Conservation (phyloP, 2,888 invertebrate species). For the Brenthis daphne region DNA sequence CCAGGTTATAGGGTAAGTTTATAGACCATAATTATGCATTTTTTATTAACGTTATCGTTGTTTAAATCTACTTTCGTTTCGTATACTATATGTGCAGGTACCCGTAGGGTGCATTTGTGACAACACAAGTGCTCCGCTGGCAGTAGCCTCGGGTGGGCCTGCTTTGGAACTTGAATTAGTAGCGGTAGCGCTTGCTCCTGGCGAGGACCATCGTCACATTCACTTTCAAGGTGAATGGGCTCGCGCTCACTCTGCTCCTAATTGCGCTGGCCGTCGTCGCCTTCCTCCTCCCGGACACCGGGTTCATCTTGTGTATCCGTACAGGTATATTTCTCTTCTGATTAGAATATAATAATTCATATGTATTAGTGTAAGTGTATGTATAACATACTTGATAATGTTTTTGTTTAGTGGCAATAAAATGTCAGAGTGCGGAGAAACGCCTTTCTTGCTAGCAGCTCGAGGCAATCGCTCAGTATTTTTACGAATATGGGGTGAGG, state of each 20-base stretch:
- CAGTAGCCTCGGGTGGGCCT: conserved; percentile 53
- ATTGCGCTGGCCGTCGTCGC: conserved; percentile 49
- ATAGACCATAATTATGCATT: background rate
- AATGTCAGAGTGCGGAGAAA: conserved; percentile 85
- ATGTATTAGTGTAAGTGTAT: too few relatives aligned
- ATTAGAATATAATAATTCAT: too few relatives aligned
- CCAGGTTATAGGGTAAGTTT: conserved; percentile 81
- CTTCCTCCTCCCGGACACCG: conserved; percentile 56
- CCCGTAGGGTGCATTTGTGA: conserved; percentile 91
- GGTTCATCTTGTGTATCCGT: conserved; percentile 64
- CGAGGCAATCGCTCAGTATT: conserved; percentile 91
- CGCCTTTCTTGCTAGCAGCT: conserved; percentile 91
- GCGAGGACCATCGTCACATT: conserved; percentile 91
- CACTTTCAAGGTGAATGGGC: conserved; percentile 87
- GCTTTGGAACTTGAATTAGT: conserved; percentile 89
- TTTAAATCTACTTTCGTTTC: background rate
- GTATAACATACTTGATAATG: too few relatives aligned
- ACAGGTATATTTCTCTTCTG: conserved; percentile 51
- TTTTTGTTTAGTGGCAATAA: conserved; percentile 46
- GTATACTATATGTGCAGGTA: conserved; percentile 59
- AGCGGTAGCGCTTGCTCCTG: conserved; percentile 87
- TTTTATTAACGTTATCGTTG: too few relatives aligned
- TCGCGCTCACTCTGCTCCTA: conserved; percentile 39
- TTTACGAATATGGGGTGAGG: conserved; percentile 91
- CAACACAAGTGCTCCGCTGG: conserved; percentile 78